Evolutionary conservation across 2,888 invertebrate genomes (phyloP), one percentile per base, ranked within the genome.

Genomic region (Erebia palarica): DNA sequence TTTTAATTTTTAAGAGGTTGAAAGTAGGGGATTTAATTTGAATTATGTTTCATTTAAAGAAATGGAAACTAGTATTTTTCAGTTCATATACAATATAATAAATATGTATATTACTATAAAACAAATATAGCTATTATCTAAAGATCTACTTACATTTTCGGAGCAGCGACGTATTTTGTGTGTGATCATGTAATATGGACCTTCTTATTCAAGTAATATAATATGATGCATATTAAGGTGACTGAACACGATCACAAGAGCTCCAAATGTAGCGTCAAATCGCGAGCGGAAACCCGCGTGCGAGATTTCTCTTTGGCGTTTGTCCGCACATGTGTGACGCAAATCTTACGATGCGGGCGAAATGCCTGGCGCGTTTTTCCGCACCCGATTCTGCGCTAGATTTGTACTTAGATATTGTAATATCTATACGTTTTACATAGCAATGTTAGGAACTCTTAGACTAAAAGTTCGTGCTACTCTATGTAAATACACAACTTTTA

Each of bases 401-500:
- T 44, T 9, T 11, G 44, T 44, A 9, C 11, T 11, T 44, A 44
- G 44, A 9, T 11, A 11, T 16, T 1, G n/a, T 16, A n/a, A 53
- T 53, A 53, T 53, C 16, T 16, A 2, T 9, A 9, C 16, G 53
- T 53, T 53, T 16, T 53, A 16, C 53, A 53, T 53, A 42, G 42
- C 42, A 59, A 3, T 59, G 59, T 59, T 59, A 59, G 42, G 10
- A 59, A 59, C 59, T 59, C n/a, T 42, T 59, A n/a, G n/a, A n/a
- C 59, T 59, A 59, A 42, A 59, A 59, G 8, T 42, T 59, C 14
- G n/a, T 36, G n/a, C n/a, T 36, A n/a, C n/a, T n/a, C 36, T 36
- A n/a, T 57, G n/a, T 36, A 3, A 36, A 14, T 59, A 59, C 36
- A 59, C 14, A 36, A 59, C 7, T 59, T 59, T 42, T 58, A 27